Evolutionary conservation across 2,113 vertebrate species (phyloP).

Genomic region (sheep (Ovis aries)): DNA sequence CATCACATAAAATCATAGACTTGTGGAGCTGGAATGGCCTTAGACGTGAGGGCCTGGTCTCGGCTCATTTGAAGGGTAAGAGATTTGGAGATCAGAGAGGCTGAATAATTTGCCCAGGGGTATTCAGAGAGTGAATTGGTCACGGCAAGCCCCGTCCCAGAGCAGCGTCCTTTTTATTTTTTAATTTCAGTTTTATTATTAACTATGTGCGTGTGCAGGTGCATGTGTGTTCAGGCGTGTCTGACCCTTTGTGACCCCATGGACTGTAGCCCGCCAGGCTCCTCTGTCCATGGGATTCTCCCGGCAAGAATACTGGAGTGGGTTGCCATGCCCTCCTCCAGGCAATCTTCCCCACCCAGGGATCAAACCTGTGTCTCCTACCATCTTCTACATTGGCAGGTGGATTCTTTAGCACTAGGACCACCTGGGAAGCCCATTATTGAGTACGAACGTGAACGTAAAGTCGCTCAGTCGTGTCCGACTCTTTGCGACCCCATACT

Average conservation of each 20-base stretch:
- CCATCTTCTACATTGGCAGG: neutral
- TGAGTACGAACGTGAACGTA: too few relatives aligned
- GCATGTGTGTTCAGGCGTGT: neutral
- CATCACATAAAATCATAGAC: neutral
- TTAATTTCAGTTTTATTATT: neutral
- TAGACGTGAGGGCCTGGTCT: neutral
- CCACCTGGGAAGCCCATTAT: neutral
- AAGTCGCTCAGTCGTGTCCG: too few relatives aligned
- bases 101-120: neutral
- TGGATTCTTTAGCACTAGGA: neutral
- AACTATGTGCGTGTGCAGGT: neutral
- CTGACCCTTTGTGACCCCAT: neutral
- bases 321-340: neutral
- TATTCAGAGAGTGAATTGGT: neutral
- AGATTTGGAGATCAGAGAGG: neutral
- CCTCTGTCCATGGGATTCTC: neutral
- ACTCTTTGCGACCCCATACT: too few relatives aligned
- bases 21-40: neutral
- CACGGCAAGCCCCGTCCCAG: neutral
- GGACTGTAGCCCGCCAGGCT: neutral
- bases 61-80: neutral
- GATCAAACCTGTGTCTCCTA: neutral
- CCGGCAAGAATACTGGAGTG: neutral
- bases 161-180: neutral
- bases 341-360: neutral